These are phyloP conservation scores for Agelastica alni DNA, from an alignment of 2,888 invertebrate genomes.

Conservation along the genomic window DNA sequence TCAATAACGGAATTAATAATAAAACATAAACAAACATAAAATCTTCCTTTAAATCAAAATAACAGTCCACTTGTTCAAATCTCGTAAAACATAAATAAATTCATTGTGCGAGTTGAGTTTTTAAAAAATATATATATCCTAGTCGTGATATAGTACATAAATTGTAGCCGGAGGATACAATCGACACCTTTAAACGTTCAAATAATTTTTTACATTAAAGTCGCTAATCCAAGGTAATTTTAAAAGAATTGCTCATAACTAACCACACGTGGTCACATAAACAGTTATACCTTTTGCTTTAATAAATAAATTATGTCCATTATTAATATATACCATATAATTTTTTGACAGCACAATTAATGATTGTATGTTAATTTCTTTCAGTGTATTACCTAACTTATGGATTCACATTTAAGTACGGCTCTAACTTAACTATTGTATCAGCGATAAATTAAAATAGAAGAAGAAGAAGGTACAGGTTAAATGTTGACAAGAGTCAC, in stretches of 20 bases:
- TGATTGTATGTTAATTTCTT: conserved; percentile 32
- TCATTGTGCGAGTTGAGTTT: no score
- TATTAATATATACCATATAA: conserved; percentile 31
- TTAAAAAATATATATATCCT: no score
- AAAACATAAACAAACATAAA: no score
- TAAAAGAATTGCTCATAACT: conserved; percentile 9
- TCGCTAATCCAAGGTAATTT: conserved; percentile 12
- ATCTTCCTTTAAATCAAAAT: no score
- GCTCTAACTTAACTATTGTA: conserved; percentile 20
- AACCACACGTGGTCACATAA: conserved; percentile 17
- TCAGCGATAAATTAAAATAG: no score
- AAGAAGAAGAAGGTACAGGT: no score
- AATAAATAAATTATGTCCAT: conserved; percentile 31
- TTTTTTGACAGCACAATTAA: conserved; percentile 33
- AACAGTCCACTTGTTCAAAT: no score
- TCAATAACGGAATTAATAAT: no score
- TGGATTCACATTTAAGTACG: conserved; percentile 20
- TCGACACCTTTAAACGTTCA: neutral
- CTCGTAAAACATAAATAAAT: no score
- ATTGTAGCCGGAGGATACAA: neutral
- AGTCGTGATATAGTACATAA: no score
- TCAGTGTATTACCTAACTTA: conserved; percentile 23
- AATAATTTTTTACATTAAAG: conserved; percentile 1
- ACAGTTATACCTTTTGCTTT: conserved; percentile 27
- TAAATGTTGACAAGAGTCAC: no score